Base-by-base conservation (phyloP, 2,113 vertebrate genomes). In the Blennius ocellaris region DNA sequence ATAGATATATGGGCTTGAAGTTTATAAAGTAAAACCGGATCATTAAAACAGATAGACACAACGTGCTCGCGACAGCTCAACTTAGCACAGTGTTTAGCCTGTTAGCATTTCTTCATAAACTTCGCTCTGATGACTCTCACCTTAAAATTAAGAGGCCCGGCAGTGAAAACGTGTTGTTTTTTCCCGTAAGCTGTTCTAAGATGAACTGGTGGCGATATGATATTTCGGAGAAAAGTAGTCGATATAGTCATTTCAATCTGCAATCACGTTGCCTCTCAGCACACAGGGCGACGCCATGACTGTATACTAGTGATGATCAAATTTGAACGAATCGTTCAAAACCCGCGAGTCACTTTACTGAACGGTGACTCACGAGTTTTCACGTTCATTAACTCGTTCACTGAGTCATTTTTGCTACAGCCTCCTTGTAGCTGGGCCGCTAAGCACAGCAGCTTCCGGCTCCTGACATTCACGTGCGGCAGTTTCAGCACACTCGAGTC, bases 201-300 rank as follows among this genome's bases (percentile, higher is more conserved):
- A 75, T 41, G 4, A 56, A 1, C 58, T 10, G 17, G 60, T 45
- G 43, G 0, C 1, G 15, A 44, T 36, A 12, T 37, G 10, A 2
- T 3, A 39, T 12, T 11, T 11, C 53, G 5, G 4, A 38, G 6
- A 17, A 68, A 77, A 86, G 1, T 40, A 77, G 70, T 62, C n/a
- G n/a, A 64, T 11, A 52, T 76, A 8, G n/a, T 73, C 60, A 86
- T 86, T 78, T 85, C 83, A 85, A 60, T 15, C 6, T 2, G n/a
- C 56, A 65, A 78, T 89, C 92, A 92, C 90, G 87, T 89, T 93
- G 89, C 70, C 58, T 59, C 58, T 64, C 21, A 2, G 1, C 3
- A 12, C 15, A 58, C 40, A 48, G 84, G 80, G 76, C 81, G 88
- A 83, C 80, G 84, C 84, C 92, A 93, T 92, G 61, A 59, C 37